These are phyloP conservation scores for Latrodectus elegans DNA, from an alignment of 2,888 invertebrate species.

Conservation along the genomic window DNA sequence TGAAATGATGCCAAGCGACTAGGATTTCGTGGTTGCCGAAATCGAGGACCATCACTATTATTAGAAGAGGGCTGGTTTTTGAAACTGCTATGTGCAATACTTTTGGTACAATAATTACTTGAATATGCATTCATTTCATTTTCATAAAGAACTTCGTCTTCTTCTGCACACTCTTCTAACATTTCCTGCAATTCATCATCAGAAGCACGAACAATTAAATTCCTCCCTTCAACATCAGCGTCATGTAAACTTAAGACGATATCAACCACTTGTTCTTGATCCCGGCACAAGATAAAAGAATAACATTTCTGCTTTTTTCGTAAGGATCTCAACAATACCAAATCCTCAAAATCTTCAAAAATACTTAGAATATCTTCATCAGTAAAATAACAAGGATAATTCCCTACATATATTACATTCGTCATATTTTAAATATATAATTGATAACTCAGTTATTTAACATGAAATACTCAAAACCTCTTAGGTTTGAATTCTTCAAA, in stretches of 20 bases:
- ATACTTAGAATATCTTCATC: slow-evolving; percentile 23
- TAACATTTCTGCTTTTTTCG: slow-evolving; percentile 31
- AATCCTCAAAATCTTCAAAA: slow-evolving; percentile 45
- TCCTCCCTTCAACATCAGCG: slow-evolving; percentile 29
- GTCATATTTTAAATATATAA: slow-evolving; percentile 15
- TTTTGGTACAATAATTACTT: not conserved
- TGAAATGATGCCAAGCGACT: not conserved
- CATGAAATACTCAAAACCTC: too few relatives aligned
- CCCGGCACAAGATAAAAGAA: slow-evolving; percentile 21
- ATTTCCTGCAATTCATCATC: slow-evolving; percentile 21
- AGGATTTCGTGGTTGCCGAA: not conserved
- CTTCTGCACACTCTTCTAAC: slow-evolving; percentile 8
- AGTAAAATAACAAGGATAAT: slow-evolving; percentile 13
- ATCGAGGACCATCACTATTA: too few relatives aligned
- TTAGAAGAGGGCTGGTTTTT: too few relatives aligned
- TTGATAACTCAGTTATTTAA: too few relatives aligned
- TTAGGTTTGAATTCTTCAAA: too few relatives aligned
- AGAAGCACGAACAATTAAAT: slow-evolving; percentile 40
- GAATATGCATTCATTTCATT: not conserved
- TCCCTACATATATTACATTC: slow-evolving; percentile 42
- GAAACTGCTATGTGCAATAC: too few relatives aligned
- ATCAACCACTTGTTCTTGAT: slow-evolving; percentile 29
- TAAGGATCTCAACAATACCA: slow-evolving; percentile 9
- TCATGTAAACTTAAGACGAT: slow-evolving; percentile 20
- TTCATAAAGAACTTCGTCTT: not conserved